A percentile compares a stretch with the other conserved stretches of the same genome.
These are phyloP conservation scores for Nomada ruficornis DNA, from an alignment of 2,888 invertebrate species.

Conservation along the genomic window DNA sequence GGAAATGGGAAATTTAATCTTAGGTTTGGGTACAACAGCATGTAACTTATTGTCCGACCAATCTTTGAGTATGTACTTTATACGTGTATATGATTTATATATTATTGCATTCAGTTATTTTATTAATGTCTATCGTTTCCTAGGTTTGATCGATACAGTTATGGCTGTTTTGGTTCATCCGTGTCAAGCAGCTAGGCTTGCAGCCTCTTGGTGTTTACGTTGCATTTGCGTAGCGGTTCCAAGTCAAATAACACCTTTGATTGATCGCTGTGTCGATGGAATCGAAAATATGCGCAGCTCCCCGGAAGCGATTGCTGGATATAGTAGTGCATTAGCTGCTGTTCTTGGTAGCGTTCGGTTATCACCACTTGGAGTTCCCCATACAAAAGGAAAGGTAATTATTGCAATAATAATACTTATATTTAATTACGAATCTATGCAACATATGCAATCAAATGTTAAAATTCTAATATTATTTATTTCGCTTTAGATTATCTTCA, in stretches of 20 bases:
- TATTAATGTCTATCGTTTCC: conserved; percentile 56
- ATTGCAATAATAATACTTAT: neutral
- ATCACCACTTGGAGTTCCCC: conserved; percentile 97
- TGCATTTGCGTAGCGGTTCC: conserved; percentile 97
- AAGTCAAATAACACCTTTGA: conserved; percentile 95
- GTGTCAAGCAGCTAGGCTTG: conserved; percentile 95
- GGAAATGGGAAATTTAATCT: conserved; percentile 95
- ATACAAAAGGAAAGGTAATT: conserved; percentile 96
- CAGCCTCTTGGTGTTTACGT: conserved; percentile 97
- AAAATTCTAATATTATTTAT: conserved; percentile 27
- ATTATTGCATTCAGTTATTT: neutral
- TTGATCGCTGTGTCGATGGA: conserved; percentile 95
- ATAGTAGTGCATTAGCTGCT: conserved; percentile 96
- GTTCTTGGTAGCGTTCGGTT: conserved; percentile 95
- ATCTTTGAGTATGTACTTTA: conserved; percentile 88
- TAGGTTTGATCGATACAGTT: conserved; percentile 91
- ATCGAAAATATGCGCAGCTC: conserved; percentile 96
- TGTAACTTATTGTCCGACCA: conserved; percentile 95
- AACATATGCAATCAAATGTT: neutral
- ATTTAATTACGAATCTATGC: neutral
- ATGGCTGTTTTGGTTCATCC: conserved; percentile 96
- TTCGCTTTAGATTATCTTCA: conserved; percentile 90
- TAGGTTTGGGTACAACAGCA: conserved; percentile 97
- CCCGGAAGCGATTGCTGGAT: conserved; percentile 95
- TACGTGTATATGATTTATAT: conserved; percentile 6